Conservation (phyloP, 2,888 invertebrate species). For the Melinopterus prodromus region DNA sequence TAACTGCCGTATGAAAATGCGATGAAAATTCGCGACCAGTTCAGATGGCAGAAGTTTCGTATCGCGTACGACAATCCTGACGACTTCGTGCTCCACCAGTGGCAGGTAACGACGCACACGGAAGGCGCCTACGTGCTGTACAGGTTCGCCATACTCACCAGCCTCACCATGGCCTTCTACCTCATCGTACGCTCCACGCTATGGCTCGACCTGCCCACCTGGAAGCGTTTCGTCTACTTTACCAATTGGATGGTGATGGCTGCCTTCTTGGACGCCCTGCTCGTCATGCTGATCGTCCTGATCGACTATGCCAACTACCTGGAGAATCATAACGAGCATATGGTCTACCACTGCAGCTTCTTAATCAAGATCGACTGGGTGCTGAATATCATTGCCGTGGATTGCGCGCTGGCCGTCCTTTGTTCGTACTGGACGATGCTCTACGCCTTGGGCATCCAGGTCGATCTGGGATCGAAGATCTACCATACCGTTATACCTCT, state of each 20-base stretch:
- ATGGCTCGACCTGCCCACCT: background rate
- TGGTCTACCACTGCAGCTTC: background rate
- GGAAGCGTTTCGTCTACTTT: slow-evolving; percentile 10
- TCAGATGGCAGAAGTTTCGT: slow-evolving; percentile 5
- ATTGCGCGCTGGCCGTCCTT: background rate
- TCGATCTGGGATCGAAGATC: background rate
- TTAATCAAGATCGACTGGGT: slow-evolving; percentile 6
- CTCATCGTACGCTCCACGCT: background rate
- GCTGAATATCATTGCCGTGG: background rate
- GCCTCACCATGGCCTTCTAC: background rate
- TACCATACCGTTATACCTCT: slow-evolving; percentile 10
- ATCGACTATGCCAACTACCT: background rate
- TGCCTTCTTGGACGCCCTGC: background rate
- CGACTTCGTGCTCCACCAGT: slow-evolving; percentile 11
- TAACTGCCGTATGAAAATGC: background rate
- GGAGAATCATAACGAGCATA: background rate
- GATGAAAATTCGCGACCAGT: slow-evolving; percentile 17
- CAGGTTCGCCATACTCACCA: background rate
- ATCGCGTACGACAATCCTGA: slow-evolving; percentile 8
- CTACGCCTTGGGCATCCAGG: background rate
- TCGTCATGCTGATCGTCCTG: slow-evolving; percentile 9
- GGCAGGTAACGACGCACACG: background rate
- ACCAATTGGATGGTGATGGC: slow-evolving; percentile 6
- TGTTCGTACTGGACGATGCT: slow-evolving; percentile 7
- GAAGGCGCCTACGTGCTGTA: slow-evolving; percentile 16